A percentile compares a stretch with the other conserved stretches of the same genome.
These are phyloP conservation scores for Arrhopalites spinosus DNA, from an alignment of 2,888 invertebrate genomes.

Conservation along the genomic window DNA sequence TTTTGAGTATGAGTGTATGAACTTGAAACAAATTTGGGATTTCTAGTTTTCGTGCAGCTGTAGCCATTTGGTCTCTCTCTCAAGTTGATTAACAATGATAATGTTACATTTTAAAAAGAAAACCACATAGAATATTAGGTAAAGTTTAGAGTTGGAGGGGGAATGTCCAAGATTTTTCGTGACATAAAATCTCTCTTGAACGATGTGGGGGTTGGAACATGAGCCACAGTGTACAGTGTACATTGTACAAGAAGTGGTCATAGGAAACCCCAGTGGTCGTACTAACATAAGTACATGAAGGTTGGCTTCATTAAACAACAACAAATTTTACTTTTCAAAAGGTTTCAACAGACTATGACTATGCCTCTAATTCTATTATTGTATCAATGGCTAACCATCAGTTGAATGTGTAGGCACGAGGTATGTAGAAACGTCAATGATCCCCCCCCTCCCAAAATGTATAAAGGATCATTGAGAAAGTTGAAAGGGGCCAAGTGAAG, in stretches of 20 bases:
- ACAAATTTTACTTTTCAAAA: slow-evolving; percentile 25
- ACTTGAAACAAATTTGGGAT: background rate
- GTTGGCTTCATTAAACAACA: slow-evolving; percentile 23
- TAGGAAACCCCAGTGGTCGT: background rate
- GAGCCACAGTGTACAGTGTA: background rate
- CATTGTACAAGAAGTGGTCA: background rate
- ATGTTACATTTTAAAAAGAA: background rate
- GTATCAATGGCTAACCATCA: background rate
- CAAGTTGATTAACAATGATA: background rate
- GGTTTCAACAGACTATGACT: background rate
- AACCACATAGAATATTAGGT: background rate
- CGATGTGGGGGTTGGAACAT: background rate
- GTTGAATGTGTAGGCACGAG: slow-evolving; percentile 27
- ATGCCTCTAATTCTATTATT: slow-evolving; percentile 13
- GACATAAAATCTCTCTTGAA: background rate
- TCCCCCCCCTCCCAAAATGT: too few relatives aligned
- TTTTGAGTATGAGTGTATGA: background rate
- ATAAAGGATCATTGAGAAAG: slow-evolving; percentile 38
- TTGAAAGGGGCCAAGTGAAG: slow-evolving; percentile 30
- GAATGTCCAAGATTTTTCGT: background rate
- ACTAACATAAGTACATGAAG: background rate
- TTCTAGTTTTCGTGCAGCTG: background rate
- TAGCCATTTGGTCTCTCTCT: background rate
- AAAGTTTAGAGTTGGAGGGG: too few relatives aligned
- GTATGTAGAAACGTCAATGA: slow-evolving; percentile 37